These are phyloP conservation scores for Megalurothrips usitatus DNA, from an alignment of 2,888 invertebrate genomes.

Conservation along the genomic window DNA sequence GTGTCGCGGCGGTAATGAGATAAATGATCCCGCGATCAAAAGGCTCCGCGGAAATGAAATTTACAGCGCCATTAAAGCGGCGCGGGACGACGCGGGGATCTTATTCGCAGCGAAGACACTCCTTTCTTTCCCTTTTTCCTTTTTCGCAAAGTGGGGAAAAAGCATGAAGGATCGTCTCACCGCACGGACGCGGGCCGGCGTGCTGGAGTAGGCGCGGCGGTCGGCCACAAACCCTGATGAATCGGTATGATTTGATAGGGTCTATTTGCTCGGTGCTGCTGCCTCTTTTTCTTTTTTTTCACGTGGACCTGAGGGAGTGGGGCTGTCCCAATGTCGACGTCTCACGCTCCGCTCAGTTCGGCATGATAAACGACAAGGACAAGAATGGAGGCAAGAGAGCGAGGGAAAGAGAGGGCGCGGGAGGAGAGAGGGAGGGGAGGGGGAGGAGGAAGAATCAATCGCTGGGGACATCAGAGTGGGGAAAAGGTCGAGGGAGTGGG, in stretches of 20 bases:
- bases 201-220: too few species aligned
- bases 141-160: background rate
- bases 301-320: background rate
- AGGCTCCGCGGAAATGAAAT: background rate
- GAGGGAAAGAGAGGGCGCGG: background rate
- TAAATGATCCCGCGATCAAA: slow-evolving; percentile 3
- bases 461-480: background rate
- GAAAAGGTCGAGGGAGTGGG: background rate
- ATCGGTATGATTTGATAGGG: too few species aligned
- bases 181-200: too few species aligned
- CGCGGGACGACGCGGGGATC: background rate
- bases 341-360: slow-evolving; percentile 14
- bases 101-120: background rate
- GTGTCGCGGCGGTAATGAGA: background rate
- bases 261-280: background rate
- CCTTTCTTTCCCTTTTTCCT: background rate
- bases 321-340: slow-evolving; percentile 6
- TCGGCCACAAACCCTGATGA: too few species aligned
- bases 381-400: background rate
- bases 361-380: slow-evolving; percentile 13
- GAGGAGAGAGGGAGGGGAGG: background rate
- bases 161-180: too few species aligned
- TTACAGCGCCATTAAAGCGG: background rate
- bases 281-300: background rate
- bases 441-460: background rate